Conservation (phyloP, 1,140 invertebrate genomes). For the Asbolus verrucosus region DNA sequence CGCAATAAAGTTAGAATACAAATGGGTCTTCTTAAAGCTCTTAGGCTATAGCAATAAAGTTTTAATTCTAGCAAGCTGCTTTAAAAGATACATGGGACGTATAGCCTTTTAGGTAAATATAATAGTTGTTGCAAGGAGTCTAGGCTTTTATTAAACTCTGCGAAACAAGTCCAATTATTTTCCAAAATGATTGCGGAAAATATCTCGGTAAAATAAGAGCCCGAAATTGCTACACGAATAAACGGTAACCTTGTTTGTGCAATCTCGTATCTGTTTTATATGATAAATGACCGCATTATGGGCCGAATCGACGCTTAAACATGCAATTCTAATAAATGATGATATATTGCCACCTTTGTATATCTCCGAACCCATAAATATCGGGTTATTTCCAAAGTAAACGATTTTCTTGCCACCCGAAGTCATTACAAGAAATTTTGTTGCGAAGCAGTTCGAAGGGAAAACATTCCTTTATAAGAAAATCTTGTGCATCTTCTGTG, state of each 20-base stretch:
- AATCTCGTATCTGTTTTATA: slow-evolving; percentile 43
- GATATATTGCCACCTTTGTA: slow-evolving; percentile 51
- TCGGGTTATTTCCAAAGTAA: slow-evolving; percentile 28
- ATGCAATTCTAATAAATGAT: slow-evolving; percentile 53
- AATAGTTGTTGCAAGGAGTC: slow-evolving; percentile 13
- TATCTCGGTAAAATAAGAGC: slow-evolving; percentile 3
- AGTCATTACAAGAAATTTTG: slow-evolving; percentile 26
- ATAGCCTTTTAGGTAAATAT: slow-evolving; percentile 22
- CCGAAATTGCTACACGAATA: slow-evolving; percentile 25
- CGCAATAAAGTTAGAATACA: too few relatives aligned
- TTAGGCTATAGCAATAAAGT: background rate
- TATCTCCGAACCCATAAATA: slow-evolving; percentile 47
- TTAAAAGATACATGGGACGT: background rate
- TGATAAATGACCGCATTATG: slow-evolving; percentile 53
- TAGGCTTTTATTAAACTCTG: slow-evolving; percentile 8
- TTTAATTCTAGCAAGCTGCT: slow-evolving; percentile 17
- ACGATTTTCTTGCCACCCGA: background rate
- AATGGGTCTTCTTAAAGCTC: slow-evolving; percentile 7
- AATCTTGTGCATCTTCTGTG: too few relatives aligned
- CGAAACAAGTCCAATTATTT: slow-evolving; percentile 15
- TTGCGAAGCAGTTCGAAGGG: background rate
- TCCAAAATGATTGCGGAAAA: slow-evolving; percentile 5
- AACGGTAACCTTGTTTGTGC: slow-evolving; percentile 25
- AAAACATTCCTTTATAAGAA: too few relatives aligned
- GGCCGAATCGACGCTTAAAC: slow-evolving; percentile 52